Percentiles rank a stretch among this genome's conserved stretches.
Conservation (phyloP, 2,113 vertebrate species). For the Cricetomys ansorgei region DNA sequence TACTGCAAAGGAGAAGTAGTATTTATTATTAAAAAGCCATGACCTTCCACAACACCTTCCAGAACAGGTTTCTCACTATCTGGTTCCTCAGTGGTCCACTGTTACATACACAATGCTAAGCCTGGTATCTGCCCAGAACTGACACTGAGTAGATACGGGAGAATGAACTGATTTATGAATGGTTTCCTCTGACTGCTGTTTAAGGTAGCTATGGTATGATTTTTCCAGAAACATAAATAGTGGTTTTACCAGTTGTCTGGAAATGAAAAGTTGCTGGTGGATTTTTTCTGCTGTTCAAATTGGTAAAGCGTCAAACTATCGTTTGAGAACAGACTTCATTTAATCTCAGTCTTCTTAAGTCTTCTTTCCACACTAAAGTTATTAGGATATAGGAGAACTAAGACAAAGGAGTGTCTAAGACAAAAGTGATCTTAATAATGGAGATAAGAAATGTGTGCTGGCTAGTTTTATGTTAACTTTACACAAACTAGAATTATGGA, state of each 20-base stretch:
- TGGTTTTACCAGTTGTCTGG: neutral
- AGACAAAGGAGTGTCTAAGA: constrained; percentile 10
- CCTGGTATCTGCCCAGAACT: neutral
- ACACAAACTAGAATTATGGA: neutral
- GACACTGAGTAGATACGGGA: neutral
- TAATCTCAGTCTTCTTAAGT: neutral
- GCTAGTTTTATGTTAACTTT: neutral
- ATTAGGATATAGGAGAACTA: neutral
- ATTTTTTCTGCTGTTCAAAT: neutral
- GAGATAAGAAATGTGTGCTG: neutral
- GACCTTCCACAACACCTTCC: neutral
- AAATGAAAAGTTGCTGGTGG: neutral
- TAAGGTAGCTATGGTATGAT: neutral
- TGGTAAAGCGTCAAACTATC: neutral
- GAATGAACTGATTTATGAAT: neutral
- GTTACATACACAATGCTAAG: neutral
- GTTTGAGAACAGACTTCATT: constrained; percentile 12
- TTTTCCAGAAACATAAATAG: neutral
- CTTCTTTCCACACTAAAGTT: neutral
- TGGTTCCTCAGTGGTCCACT: neutral
- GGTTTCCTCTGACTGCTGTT: neutral
- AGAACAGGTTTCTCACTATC: neutral
- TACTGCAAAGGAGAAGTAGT: neutral
- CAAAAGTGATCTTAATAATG: constrained; percentile 30
- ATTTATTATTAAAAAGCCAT: neutral